phyloP scores from a whole-genome alignment of 1,140 invertebrate genomes.

The Drosophila jambulina region DNA sequence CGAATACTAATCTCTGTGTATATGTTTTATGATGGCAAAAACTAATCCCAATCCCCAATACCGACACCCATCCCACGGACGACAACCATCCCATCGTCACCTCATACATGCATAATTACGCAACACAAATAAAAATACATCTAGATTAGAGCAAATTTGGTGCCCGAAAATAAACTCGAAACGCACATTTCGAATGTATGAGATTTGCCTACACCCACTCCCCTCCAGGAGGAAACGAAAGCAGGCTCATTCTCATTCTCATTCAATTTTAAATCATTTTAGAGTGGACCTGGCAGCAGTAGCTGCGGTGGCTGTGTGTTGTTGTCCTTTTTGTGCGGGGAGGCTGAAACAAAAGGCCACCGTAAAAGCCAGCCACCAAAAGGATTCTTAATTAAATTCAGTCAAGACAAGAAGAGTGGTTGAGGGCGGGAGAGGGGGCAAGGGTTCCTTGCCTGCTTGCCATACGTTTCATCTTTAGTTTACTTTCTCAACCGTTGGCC shows the following conservation, averaged over 20 bases:
- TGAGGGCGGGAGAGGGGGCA: conserved; percentile 27
- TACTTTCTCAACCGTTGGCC: conserved; percentile 50
- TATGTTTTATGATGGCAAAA: conserved; percentile 62
- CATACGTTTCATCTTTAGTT: conserved; percentile 56
- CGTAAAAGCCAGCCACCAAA: conserved; percentile 60
- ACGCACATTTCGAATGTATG: conserved; percentile 54
- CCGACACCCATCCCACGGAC: background rate
- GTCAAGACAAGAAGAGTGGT: conserved; percentile 61
- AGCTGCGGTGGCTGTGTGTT: conserved; percentile 6
- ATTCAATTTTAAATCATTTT: conserved; percentile 54
- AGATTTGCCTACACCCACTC: conserved; percentile 21
- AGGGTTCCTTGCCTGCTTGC: conserved; percentile 6
- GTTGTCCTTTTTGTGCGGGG: conserved; percentile 69
- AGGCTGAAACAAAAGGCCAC: conserved; percentile 55
- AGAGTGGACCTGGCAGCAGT: conserved; percentile 36
- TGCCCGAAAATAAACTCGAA: conserved; percentile 32
- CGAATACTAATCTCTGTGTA: conserved; percentile 52
- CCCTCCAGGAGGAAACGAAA: background rate
- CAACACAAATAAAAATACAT: conserved; percentile 38
- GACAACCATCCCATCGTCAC: conserved; percentile 20
- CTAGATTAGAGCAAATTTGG: conserved; percentile 43
- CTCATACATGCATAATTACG: conserved; percentile 54
- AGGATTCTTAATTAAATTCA: conserved; percentile 82
- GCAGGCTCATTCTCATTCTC: conserved; percentile 12
- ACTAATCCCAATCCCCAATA: conserved; percentile 34